Evolutionary conservation across 2,888 invertebrate species (phyloP), one percentile per base, ranked within the genome.

Genomic region (Harpalus rufipes): DNA sequence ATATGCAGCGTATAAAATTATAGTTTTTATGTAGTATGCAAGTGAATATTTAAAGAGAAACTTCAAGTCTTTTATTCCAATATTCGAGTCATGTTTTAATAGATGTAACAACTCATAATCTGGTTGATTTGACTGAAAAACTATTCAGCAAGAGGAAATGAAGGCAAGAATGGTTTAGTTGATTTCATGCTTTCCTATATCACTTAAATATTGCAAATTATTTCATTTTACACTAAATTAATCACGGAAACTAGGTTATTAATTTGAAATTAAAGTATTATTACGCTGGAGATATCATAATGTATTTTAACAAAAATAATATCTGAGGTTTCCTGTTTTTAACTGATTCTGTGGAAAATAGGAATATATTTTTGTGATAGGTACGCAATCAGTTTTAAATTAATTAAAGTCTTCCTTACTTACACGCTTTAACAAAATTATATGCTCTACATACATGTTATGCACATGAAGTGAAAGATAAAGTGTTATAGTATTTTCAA

Each of bases 381-480:
- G 25, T 25, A 25, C 25, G 3, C 25, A 1, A n/a, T n/a, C n/a
- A n/a, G n/a, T n/a, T n/a, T n/a, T n/a, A n/a, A n/a, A n/a, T n/a
- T n/a, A n/a, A 56, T 81, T 81, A 65, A 68, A 65, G 21, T 81
- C 81, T 63, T 81, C 81, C 44, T 39, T 81, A 65, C 65, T 41
- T 51, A 51, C 44, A 12, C 18, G 81, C 39, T n/a, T 68, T 56
- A 68, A 81, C 14, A 65, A 56, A 51, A 51, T 65, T 65, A 81
- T 68, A 56, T 68, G 81, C 81, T 81, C 81, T 81, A 81, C 14
- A 80, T 81, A 81, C 56, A 72, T 14, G 39, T 72, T 25, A 63
- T 25, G 32, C 56, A 56, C 21, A 58, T 56, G 2, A 14, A 58
- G 78, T 68, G 39, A 39, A 68, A 68, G 1, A 68, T 10, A 61